Evolutionary conservation across 2,113 vertebrate genomes (phyloP).

Genomic region (Hyperopisus bebe): DNA sequence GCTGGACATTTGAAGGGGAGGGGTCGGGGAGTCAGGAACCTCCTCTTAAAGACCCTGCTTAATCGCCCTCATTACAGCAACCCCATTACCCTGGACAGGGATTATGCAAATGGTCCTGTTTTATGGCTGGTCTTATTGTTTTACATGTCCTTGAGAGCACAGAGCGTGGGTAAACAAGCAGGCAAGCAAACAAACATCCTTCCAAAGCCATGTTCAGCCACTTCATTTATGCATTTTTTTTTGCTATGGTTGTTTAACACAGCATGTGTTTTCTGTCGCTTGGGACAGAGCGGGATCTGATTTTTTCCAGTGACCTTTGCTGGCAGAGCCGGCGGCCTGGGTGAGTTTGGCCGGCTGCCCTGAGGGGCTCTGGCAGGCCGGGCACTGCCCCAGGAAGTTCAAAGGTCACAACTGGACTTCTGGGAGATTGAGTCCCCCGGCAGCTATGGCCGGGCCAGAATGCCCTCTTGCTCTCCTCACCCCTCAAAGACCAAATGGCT

Average conservation of each 20-base stretch:
- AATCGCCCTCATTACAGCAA: slow-evolving; percentile 5
- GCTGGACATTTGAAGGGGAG: not conserved
- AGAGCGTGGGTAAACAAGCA: not conserved
- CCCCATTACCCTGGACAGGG: not conserved
- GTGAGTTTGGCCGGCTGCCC: not conserved
- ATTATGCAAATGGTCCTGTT: slow-evolving; percentile 9
- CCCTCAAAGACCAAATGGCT: slow-evolving; percentile 27
- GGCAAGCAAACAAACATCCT: slow-evolving; percentile 2
- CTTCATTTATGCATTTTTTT: slow-evolving; percentile 6
- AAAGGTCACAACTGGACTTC: not conserved
- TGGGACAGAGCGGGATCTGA: slow-evolving; percentile 47
- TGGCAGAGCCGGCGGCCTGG: slow-evolving; percentile 27
- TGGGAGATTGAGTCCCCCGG: not conserved
- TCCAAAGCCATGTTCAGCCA: not conserved
- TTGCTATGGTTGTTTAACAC: slow-evolving; percentile 26
- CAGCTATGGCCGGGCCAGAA: not conserved
- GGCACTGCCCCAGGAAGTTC: not conserved
- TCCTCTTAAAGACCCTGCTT: not conserved
- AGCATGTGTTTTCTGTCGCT: slow-evolving; percentile 60
- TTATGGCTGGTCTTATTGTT: slow-evolving; percentile 5
- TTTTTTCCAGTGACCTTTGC: slow-evolving; percentile 45
- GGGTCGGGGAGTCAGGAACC: not conserved
- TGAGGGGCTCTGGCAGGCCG: not conserved
- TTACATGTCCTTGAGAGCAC: slow-evolving; percentile 11
- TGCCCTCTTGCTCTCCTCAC: slow-evolving; percentile 15